Conservation (phyloP, 1,140 invertebrate genomes). For the Gryon sp. region DNA sequence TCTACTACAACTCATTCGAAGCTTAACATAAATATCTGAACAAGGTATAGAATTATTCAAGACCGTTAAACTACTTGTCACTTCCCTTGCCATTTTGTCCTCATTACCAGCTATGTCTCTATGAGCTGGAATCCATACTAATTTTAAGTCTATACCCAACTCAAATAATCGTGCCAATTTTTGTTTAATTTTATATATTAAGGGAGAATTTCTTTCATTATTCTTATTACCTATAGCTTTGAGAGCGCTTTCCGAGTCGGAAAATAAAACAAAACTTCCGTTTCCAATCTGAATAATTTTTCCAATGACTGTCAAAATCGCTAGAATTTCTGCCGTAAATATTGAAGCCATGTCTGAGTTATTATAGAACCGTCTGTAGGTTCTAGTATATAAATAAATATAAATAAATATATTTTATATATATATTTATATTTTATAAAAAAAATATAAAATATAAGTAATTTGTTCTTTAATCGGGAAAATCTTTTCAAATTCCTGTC, state of each 20-base stretch:
- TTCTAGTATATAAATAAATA: too few species aligned
- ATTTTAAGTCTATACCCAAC: background rate
- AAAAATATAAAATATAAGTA: too few species aligned
- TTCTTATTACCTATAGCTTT: too few species aligned
- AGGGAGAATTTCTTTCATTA: conserved; percentile 1
- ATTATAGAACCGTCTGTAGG: too few species aligned
- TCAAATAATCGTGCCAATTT: background rate
- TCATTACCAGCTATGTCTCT: too few species aligned
- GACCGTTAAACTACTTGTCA: too few species aligned
- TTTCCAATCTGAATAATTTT: conserved; percentile 1
- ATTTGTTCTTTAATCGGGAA: background rate
- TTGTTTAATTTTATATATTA: conserved; percentile 13
- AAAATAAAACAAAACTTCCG: background rate
- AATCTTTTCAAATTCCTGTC: background rate
- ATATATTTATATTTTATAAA: too few species aligned
- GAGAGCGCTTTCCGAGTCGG: conserved; percentile 15
- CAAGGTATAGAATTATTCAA: background rate
- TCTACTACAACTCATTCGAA: conserved; percentile 3
- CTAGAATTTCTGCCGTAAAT: conserved; percentile 30
- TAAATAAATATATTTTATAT: too few species aligned
- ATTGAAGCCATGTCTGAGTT: conserved; percentile 22
- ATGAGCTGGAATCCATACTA: conserved; percentile 30
- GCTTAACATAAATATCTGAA: background rate
- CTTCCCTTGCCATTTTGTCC: too few species aligned
- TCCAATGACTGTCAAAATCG: conserved; percentile 8